Base-by-base conservation (phyloP, 1,140 invertebrate genomes). In the Sipha flava region DNA sequence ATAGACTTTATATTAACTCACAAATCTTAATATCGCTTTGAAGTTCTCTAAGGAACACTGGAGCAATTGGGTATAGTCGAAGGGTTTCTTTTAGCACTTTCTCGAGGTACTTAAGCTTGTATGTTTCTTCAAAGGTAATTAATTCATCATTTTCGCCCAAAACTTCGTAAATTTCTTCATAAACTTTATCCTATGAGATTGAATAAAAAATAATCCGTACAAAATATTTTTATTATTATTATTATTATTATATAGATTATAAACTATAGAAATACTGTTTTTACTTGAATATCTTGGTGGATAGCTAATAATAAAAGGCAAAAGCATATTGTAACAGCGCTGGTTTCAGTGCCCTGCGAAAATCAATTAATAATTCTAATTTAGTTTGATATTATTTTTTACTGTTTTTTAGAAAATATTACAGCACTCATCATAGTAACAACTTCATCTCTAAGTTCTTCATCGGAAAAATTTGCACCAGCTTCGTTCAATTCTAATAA, bases 281-380 rank as follows among this genome's bases (percentile, higher is more conserved):
- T 81, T 79, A 83, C 87, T 84, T 90, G 90, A 83, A 87, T 86
- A 54, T 90, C 86, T 4, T 87, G 90, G 84, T 91, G 85, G 81
- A 85, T 86, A 0, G 88, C 90, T 59, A 92, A 84, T 85, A 88
- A 85, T 6, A 87, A 81, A 4, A 87, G 70, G 21, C 85, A 79
- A 66, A 85, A 87, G 3, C 85, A 86, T 7, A 84, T 81, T 37
- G 87, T 87, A 47, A 87, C 85, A 6, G 85, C 86, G 6, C 85
- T 84, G n/a, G 92, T 92, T 84, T 93, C 92, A 85, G 92, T 91
- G 75, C 91, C 91, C 89, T 91, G 2, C 2, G n/a, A 62, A 34
- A 2, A n/a, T 14, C 14, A 49, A 49, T 14, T 14, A 49, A 49
- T n/a, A 6, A 49, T 49, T 49, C 1, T n/a, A 49, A n/a, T 6